Conservation (phyloP, 2,888 invertebrate species). For the Cremastinae sp. region DNA sequence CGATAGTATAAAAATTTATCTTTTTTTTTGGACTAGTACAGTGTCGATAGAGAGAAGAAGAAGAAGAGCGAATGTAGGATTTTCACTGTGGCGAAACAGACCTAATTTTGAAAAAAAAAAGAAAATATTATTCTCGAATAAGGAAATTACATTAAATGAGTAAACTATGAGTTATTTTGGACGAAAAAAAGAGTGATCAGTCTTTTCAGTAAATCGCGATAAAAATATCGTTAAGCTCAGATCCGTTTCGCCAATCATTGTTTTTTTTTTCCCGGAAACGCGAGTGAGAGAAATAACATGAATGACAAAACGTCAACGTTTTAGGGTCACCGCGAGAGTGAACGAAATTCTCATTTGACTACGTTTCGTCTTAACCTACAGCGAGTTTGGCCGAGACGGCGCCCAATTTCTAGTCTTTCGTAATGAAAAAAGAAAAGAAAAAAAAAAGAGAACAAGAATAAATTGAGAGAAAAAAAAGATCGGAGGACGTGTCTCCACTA, state of each 20-base stretch:
- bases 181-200: too few species aligned
- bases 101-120: not conserved
- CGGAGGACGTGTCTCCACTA: not conserved
- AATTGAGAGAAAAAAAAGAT: not conserved
- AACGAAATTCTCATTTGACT: constrained; percentile 10
- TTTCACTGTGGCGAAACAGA: too few species aligned
- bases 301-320: constrained; percentile 7
- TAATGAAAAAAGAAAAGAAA: not conserved
- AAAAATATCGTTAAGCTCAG: not conserved
- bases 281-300: constrained; percentile 8
- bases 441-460: not conserved
- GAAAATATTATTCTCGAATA: constrained; percentile 23
- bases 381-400: constrained; percentile 4
- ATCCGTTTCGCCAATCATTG: constrained; percentile 9
- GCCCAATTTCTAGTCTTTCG: not conserved
- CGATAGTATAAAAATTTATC: constrained; percentile 44
- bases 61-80: not conserved
- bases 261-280: not conserved
- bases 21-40: constrained; percentile 47
- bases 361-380: constrained; percentile 20
- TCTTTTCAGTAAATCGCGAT: not conserved
- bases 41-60: constrained; percentile 39
- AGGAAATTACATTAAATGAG: too few species aligned
- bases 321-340: constrained; percentile 15
- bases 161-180: too few species aligned